These are phyloP conservation scores for Malurus elegans DNA, from an alignment of 2,113 vertebrate species.

Conservation along the genomic window DNA sequence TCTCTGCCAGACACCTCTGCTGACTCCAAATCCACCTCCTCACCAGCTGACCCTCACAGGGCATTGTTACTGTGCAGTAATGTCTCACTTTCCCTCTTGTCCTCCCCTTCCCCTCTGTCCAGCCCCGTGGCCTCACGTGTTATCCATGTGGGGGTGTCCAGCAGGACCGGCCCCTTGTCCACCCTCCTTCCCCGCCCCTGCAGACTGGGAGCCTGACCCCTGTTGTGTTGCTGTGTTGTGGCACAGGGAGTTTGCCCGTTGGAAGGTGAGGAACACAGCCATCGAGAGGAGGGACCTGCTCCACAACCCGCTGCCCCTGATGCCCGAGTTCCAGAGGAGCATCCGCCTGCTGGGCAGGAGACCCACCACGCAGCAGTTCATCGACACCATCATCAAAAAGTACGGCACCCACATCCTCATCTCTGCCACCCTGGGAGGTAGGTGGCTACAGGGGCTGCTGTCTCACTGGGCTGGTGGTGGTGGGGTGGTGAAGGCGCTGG, in stretches of 20 bases:
- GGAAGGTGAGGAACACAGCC: constrained; percentile 99
- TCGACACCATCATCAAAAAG: constrained; percentile 99
- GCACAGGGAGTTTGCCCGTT: constrained; percentile 98
- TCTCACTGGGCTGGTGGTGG: fast-evolving
- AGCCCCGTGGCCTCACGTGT: neutral
- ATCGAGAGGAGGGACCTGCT: constrained; percentile 94
- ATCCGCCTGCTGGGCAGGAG: constrained; percentile 93
- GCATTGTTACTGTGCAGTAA: neutral
- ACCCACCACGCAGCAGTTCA: constrained; percentile 97
- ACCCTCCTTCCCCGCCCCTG: neutral
- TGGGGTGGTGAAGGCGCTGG: neutral
- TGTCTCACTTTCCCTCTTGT: neutral
- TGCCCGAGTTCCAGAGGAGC: constrained; percentile 98
- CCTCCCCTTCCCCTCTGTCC: neutral
- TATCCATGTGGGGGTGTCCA: neutral
- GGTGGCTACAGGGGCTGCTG: neutral
- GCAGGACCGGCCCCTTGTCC: neutral
- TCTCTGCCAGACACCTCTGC: neutral
- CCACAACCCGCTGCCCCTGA: constrained; percentile 92
- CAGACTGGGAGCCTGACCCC: neutral
- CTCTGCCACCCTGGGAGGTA: constrained; percentile 98
- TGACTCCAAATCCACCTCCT: neutral
- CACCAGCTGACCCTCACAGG: neutral
- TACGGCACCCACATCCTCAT: constrained; percentile 99
- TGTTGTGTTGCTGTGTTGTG: constrained; percentile 29